Evolutionary conservation across 2,113 vertebrate genomes (phyloP), one percentile per base, ranked within the genome.

Genomic region (Boleophthalmus pectinirostris): DNA sequence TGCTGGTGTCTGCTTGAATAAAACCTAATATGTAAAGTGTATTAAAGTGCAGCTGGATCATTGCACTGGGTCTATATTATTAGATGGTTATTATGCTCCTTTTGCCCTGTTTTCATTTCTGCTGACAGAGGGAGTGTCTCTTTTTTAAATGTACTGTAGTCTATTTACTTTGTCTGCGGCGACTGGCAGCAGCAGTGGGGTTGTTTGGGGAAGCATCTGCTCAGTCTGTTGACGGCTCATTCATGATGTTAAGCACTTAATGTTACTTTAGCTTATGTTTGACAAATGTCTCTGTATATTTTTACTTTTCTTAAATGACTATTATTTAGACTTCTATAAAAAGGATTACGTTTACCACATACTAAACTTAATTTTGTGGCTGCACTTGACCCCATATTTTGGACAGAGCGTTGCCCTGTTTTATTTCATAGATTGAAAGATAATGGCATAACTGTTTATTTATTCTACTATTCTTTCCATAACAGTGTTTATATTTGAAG

Each of bases 211-310:
- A 14, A 77, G 69, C 83, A 75, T 83, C 77, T 89, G 77, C 66
- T 85, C 56, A 56, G 72, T 74, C 82, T 80, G 69, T 86, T 71
- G 79, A 80, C 74, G 68, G 69, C 68, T 70, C 78, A 38, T 70
- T 79, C 66, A 68, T 79, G 79, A 69, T 67, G 74, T 67, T 79
- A 60, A 70, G 67, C 46, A 45, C 80, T 87, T 68, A 18, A 45
- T 78, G 68, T 79, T 60, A 70, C 78, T 66, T 49, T 57, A 47
- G 49, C 66, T 82, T 49, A 60, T 68, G 49, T 54, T 68, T n/a
- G 4, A 54, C 65, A 74, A 69, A 49, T 56, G 61, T 66, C 60
- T 70, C 47, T 74, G 70, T 33, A 10, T 43, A 8, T 43, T 43
- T 43, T 43, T 43, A 10, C 38, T 43, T 43, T 43, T 13, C 4